Evolutionary conservation across 2,888 invertebrate species (phyloP).

Genomic region (Acleris sparsana): DNA sequence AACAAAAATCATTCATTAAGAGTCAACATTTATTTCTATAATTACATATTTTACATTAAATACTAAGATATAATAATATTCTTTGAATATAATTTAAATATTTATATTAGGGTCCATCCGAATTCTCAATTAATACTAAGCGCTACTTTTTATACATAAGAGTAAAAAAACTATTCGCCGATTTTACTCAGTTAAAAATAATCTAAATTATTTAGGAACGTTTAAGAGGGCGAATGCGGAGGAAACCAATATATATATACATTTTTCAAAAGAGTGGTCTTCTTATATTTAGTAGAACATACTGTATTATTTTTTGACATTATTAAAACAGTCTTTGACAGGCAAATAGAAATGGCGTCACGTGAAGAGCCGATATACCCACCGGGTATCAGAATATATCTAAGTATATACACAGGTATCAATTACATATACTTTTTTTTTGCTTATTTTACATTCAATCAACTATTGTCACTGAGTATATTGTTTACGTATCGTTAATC

Average conservation of each 20-base stretch:
- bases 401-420: no score
- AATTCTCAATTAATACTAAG: slow-evolving; percentile 29
- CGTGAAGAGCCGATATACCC: no score
- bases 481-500: no score
- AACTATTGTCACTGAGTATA: no score
- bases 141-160: slow-evolving; percentile 12
- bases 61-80: slow-evolving; percentile 19
- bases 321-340: neutral
- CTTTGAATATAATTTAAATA: slow-evolving; percentile 29
- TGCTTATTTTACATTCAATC: no score
- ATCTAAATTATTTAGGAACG: slow-evolving; percentile 9
- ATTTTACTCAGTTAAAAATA: slow-evolving; percentile 1
- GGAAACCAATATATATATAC: slow-evolving; percentile 19
- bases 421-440: no score
- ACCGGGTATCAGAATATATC: no score
- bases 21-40: slow-evolving; percentile 37
- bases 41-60: slow-evolving; percentile 37
- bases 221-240: slow-evolving; percentile 6
- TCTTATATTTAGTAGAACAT: neutral
- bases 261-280: slow-evolving; percentile 19
- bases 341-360: no score
- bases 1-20: neutral
- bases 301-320: neutral
- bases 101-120: slow-evolving; percentile 32
- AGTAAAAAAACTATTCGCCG: slow-evolving; percentile 33